A percentile compares a stretch with the other conserved stretches of the same genome.
These are phyloP conservation scores for Cyaniris semiargus DNA, from an alignment of 2,888 invertebrate genomes.

Conservation along the genomic window DNA sequence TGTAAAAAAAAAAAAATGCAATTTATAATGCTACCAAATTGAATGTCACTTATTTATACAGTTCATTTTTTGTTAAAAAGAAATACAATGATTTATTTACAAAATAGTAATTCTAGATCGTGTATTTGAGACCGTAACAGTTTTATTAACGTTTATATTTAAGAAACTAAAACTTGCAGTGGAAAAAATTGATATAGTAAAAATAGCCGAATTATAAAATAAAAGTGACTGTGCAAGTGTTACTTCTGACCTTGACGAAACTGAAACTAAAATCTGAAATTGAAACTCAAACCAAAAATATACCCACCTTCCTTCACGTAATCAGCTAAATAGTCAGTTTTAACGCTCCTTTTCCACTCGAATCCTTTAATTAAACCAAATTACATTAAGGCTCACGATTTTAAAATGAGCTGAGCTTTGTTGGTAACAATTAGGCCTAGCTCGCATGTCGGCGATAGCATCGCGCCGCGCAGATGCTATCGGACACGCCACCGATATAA, in stretches of 20 bases:
- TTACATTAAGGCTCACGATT: slow-evolving; percentile 9
- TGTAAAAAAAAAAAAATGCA: neutral
- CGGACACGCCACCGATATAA: slow-evolving; percentile 46
- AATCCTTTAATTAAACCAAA: slow-evolving; percentile 5
- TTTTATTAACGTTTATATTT: too few relatives aligned
- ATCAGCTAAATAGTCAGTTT: neutral
- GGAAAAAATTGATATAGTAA: too few relatives aligned
- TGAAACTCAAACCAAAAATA: neutral
- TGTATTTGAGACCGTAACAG: neutral
- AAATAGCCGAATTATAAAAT: too few relatives aligned
- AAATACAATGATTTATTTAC: too few relatives aligned
- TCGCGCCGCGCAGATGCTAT: slow-evolving; percentile 61
- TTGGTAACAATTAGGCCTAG: slow-evolving; percentile 61
- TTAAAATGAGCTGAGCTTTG: slow-evolving; percentile 4
- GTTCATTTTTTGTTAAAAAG: too few relatives aligned
- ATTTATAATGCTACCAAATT: too few relatives aligned
- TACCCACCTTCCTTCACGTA: too few relatives aligned
- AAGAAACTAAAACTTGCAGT: too few relatives aligned
- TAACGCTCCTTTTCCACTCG: neutral
- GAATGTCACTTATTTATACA: too few relatives aligned
- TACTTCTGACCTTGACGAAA: too few relatives aligned
- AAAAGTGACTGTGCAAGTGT: too few relatives aligned
- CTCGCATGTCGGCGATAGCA: slow-evolving; percentile 61
- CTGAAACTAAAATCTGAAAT: neutral
- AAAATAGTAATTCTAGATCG: neutral